phyloP scores from a whole-genome alignment of 2,797 vertebrate genomes.

The Parauchenoglanis ngamensis region DNA sequence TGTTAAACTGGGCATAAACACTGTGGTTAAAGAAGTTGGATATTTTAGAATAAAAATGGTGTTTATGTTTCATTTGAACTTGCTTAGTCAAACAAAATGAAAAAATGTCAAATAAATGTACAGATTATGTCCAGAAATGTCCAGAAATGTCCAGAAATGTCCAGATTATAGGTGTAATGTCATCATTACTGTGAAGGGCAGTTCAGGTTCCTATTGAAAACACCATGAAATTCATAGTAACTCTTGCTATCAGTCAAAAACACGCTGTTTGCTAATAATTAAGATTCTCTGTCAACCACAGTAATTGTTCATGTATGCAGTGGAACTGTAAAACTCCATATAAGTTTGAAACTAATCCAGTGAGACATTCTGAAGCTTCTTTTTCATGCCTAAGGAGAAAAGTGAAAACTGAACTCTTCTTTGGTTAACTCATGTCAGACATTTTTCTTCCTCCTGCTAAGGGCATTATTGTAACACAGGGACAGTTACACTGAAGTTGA shows the following conservation, averaged over 20 bases:
- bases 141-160: too few species aligned
- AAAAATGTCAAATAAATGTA: conserved; percentile 15
- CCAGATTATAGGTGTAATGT: conserved; percentile 5
- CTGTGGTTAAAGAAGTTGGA: not conserved
- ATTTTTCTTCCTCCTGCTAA: conserved; percentile 24
- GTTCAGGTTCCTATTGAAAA: conserved; percentile 54
- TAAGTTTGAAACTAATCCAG: conserved; percentile 4
- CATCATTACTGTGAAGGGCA: conserved; percentile 16
- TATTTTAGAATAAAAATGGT: not conserved
- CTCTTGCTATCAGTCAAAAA: conserved; percentile 64
- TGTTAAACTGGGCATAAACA: conserved; percentile 18
- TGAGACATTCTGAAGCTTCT: not conserved
- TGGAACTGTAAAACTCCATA: conserved; percentile 41
- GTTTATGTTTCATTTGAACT: conserved; percentile 7
- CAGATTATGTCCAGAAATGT: too few species aligned
- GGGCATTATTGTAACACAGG: conserved; percentile 33
- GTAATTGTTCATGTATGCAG: conserved; percentile 56
- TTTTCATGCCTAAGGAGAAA: conserved; percentile 19
- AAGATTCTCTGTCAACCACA: conserved; percentile 62
- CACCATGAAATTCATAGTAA: conserved; percentile 52
- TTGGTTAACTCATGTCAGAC: conserved; percentile 27
- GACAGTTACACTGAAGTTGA: conserved; percentile 46
- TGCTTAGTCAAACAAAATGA: conserved; percentile 1
- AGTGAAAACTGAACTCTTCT: conserved; percentile 25
- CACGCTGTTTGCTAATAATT: conserved; percentile 63